Evolutionary conservation across 2,797 vertebrate genomes (phyloP).

Genomic region (Spheniscus humboldti): DNA sequence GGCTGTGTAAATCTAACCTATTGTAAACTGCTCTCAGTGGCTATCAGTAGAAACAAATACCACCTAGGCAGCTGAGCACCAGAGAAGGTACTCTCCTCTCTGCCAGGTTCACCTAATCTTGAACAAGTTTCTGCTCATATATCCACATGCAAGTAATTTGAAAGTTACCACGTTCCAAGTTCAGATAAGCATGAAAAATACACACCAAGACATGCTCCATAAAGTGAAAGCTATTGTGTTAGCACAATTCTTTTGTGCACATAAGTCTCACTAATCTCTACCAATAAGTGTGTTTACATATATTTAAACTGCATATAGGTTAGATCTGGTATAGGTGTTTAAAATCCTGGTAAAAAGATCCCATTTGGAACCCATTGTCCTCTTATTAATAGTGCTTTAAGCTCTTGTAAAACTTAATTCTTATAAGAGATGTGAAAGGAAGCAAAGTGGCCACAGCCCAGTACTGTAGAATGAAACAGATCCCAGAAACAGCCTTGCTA

Average conservation of each 20-base stretch:
- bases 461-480: background rate
- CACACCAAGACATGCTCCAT: accelerated
- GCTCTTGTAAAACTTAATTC: background rate
- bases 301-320: background rate
- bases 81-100: background rate
- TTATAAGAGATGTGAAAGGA: background rate
- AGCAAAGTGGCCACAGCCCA: background rate
- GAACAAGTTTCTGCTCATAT: background rate
- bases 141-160: background rate
- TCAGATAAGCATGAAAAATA: background rate
- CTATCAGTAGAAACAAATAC: background rate
- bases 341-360: background rate
- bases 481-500: background rate
- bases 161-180: background rate
- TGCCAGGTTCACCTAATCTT: background rate
- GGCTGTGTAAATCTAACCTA: background rate
- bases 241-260: background rate
- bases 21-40: background rate
- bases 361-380: background rate
- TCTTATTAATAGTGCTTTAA: background rate
- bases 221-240: background rate
- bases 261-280: accelerated
- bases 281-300: background rate
- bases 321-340: background rate
- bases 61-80: background rate